Base-by-base conservation (phyloP, 1,140 invertebrate genomes). In the Venustaconcha ellipsiformis region DNA sequence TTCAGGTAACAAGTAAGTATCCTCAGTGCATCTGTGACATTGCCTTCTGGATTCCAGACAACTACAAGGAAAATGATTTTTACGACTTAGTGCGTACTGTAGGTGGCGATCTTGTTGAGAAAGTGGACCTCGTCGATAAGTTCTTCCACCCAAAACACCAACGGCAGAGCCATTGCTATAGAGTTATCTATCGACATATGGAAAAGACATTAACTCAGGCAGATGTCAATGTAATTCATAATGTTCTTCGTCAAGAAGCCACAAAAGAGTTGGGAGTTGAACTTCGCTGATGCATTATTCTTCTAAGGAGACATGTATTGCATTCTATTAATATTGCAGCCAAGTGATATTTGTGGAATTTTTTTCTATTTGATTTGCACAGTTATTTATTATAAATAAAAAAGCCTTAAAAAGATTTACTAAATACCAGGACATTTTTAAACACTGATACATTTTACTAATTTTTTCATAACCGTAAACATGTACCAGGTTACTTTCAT, bases 121-220 rank as follows among this genome's bases (percentile, higher is more conserved):
- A 91, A 78, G 95, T 99, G 23, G 88, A 92, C 77, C 88, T 99
- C 0, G 93, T 96, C 56, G 99, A 99, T 89, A 92, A 94, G 84
- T 99, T 96, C 90, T 90, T 91, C 57, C 94, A 99, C 91, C 95
- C 95, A 15, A 97, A 98, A 91, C 94, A 92, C 18, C 93, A 94
- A 56, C 93, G 93, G 83, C 92, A 88, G 1, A 99, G 97, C 80
- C 94, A 98, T 71, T 97, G 96, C 87, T 99, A 97, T 88, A 93
- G 95, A 81, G 97, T 99, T 80, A 91, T 95, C 2, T 99, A 99
- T 87, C 93, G 98, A 76, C 96, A 98, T 88, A 94, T 98, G 93
- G 95, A 98, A 84, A 93, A 93, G 76, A 96, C 95, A 4, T 90
- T 99, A 15, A 95, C 93, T 0, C 94, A 98, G 87, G 91, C 91